Evolutionary conservation across 2,113 vertebrate genomes (phyloP), one percentile per base, ranked within the genome.

Genomic region (Ovis aries): DNA sequence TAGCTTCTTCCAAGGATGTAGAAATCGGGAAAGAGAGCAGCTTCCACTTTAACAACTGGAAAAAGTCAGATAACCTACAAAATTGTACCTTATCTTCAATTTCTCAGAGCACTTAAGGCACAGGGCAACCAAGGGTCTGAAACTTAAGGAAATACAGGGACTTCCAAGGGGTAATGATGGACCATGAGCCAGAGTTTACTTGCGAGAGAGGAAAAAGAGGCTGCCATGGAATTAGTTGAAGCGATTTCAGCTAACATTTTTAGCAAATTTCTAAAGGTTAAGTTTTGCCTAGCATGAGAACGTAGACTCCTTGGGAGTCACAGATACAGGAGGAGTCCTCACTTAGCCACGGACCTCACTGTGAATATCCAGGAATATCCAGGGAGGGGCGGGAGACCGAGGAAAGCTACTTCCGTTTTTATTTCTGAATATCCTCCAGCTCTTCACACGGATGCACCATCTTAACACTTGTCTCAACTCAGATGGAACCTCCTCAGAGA

Each of bases 331-430:
- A 40, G 27, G 25, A 33, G 33, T 29, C 6, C 16, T n/a, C 25
- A 55, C 7, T 14, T 7, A 43, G 23, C 29, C 4, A 5, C 3
- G 13, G 71, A 71, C 60, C 55, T 78, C 27, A 33, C 53, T 27
- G 9, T 45, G 83, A 45, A 45, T 45, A 45, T 45, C 8, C 27
- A 16, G 53, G 59, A 87, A 88, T 74, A 50, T 31, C 15, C 31
- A 57, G 36, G 9, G 6, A 6, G 6, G 43, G 33, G 21, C 29
- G 57, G 6, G 36, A 17, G 36, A 29, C 13, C 33, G 0, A 67
- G 64, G 64, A 67, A n/a, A n/a, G 33, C 16, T n/a, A 1, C 64
- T n/a, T n/a, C 4, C 4, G n/a, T 67, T 67, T 67, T 67, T 67
- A 67, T 19, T 67, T 67, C 64, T 36, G 64, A 67, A 67, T 17